A percentile compares a stretch with the other conserved stretches of the same genome.
phyloP scores from a whole-genome alignment of 2,888 invertebrate genomes.

The Drosophila peninsularis region DNA sequence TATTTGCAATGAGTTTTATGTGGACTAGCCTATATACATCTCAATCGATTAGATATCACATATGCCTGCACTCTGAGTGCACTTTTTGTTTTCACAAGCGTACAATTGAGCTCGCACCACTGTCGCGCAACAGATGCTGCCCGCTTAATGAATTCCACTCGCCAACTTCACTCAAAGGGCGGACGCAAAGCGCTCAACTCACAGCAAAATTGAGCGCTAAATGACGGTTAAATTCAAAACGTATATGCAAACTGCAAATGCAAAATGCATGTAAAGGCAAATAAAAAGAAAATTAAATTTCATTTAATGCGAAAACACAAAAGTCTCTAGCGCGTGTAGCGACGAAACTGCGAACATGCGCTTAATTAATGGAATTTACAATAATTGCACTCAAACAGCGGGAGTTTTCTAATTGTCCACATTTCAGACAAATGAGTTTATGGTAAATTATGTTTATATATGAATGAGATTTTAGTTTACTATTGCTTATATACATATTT shows the following conservation, averaged over 20 bases:
- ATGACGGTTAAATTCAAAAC: constrained; percentile 32
- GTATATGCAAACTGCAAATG: constrained; percentile 31
- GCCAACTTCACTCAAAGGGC: constrained; percentile 22
- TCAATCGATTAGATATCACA: too few species aligned
- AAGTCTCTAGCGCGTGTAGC: background rate
- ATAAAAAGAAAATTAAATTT: constrained; percentile 5
- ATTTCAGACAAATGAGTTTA: background rate
- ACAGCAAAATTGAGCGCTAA: constrained; percentile 6
- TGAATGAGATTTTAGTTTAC: too few species aligned
- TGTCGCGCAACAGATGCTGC: constrained; percentile 51
- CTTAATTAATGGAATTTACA: background rate
- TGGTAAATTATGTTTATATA: too few species aligned
- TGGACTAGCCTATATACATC: too few species aligned
- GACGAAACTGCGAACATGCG: background rate
- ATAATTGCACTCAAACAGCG: background rate
- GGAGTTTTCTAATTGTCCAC: background rate
- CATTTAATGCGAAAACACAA: background rate
- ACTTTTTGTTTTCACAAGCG: background rate
- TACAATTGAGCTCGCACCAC: constrained; percentile 17
- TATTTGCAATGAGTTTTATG: background rate
- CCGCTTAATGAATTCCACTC: constrained; percentile 32
- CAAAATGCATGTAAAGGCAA: constrained; percentile 32
- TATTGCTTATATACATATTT: too few species aligned
- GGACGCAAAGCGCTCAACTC: constrained; percentile 13
- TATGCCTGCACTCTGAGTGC: background rate